phyloP scores from a whole-genome alignment of 2,888 invertebrate genomes.

The Leucoma salicis region DNA sequence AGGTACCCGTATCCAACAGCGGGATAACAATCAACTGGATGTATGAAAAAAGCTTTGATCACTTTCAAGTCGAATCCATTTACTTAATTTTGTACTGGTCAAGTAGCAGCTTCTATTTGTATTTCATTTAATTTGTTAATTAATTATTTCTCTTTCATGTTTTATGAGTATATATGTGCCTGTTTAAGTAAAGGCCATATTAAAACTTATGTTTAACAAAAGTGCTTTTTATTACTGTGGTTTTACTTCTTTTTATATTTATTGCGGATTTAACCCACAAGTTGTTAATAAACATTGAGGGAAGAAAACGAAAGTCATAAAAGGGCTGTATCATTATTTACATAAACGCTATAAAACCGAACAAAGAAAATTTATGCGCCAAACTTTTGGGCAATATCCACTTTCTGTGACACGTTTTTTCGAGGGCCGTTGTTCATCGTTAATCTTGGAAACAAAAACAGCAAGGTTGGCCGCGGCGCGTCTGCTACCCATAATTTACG shows the following conservation, averaged over 20 bases:
- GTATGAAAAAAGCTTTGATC: no score
- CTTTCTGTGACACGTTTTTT: conserved; percentile 76
- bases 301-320: conserved; percentile 46
- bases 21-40: no score
- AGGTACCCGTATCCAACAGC: no score
- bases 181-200: no score
- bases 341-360: conserved; percentile 62
- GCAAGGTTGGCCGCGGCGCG: conserved; percentile 65
- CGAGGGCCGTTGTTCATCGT: conserved; percentile 76
- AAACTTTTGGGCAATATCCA: conserved; percentile 72
- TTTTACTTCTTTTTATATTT: conserved; percentile 30
- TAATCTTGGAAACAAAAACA: conserved; percentile 80
- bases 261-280: conserved; percentile 33
- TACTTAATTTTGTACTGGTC: no score
- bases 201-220: no score
- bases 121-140: no score
- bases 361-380: conserved; percentile 70
- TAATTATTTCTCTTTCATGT: no score
- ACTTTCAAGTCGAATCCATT: no score
- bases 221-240: conserved; percentile 27
- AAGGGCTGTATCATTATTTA: conserved; percentile 62
- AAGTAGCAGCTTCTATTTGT: no score
- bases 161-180: no score
- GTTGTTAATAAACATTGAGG: conserved; percentile 37
- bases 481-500: conserved; percentile 69